Percentiles rank a stretch among this genome's conserved stretches.
phyloP scores from a whole-genome alignment of 2,888 invertebrate genomes.

The Anorthoa munda region DNA sequence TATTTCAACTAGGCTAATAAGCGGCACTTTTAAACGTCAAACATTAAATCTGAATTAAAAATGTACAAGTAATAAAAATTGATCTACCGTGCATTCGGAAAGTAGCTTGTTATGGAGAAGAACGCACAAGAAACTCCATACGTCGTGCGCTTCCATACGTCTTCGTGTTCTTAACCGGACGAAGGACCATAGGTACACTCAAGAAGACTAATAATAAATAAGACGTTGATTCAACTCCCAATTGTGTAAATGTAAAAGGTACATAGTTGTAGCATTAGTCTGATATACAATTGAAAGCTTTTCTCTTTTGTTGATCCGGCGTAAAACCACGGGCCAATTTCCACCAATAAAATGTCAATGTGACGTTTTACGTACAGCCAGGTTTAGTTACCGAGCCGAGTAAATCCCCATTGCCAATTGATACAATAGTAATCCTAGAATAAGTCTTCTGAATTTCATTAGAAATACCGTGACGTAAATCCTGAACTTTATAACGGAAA shows the following conservation, averaged over 20 bases:
- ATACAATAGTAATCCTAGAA: conserved; percentile 22
- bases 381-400: conserved; percentile 3
- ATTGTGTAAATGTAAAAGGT: not conserved
- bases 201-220: not conserved
- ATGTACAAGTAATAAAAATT: too few species aligned
- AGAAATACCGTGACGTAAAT: conserved; percentile 23
- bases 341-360: conserved; percentile 8
- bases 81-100: too few species aligned
- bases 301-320: not conserved
- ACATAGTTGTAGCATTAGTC: not conserved
- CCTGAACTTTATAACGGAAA: conserved; percentile 44
- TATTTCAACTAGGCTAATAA: too few species aligned
- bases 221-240: not conserved
- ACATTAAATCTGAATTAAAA: too few species aligned
- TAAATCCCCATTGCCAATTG: conserved; percentile 43
- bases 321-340: conserved; percentile 14
- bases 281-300: not conserved
- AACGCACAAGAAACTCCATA: too few species aligned
- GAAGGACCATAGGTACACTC: not conserved
- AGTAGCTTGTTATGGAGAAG: too few species aligned
- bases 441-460: not conserved
- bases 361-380: conserved; percentile 10
- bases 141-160: too few species aligned
- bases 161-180: not conserved
- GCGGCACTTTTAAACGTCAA: too few species aligned